Conservation (phyloP, 2,113 vertebrate genomes). For the Nibea coibor region DNA sequence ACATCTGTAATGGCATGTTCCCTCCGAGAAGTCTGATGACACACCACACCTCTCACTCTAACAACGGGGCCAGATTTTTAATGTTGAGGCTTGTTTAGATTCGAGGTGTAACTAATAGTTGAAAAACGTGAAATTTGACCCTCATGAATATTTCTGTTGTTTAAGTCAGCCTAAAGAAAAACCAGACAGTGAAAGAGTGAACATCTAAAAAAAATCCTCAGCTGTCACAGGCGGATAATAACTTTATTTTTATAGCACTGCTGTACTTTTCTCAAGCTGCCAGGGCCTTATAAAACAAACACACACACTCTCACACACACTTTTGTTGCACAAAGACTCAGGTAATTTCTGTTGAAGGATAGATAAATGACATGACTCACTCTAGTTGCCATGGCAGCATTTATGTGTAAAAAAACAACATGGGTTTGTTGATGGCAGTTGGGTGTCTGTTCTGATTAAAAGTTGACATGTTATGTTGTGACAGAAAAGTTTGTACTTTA, state of each 20-base stretch:
- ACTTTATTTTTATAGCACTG: background rate
- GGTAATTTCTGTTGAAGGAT: background rate
- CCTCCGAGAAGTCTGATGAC: background rate
- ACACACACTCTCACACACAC: background rate
- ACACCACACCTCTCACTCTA: background rate
- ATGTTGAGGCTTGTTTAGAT: background rate
- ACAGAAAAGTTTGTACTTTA: background rate
- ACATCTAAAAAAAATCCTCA: background rate
- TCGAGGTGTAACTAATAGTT: background rate
- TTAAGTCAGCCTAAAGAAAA: background rate
- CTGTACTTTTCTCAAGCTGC: too few species aligned
- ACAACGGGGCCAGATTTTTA: background rate
- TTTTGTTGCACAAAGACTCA: background rate
- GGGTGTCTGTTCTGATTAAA: background rate
- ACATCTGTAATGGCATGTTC: constrained; percentile 22
- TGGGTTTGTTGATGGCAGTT: background rate
- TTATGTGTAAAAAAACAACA: background rate
- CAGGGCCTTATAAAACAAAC: background rate
- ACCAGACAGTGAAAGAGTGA: too few species aligned
- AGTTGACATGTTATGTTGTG: background rate
- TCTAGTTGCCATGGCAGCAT: constrained; percentile 28
- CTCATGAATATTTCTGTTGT: background rate
- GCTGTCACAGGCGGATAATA: background rate
- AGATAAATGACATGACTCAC: background rate
- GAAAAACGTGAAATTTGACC: background rate